Percentiles rank a stretch among this genome's conserved stretches.
Conservation (phyloP, 1,140 invertebrate species). For the Vanessa atalanta region DNA sequence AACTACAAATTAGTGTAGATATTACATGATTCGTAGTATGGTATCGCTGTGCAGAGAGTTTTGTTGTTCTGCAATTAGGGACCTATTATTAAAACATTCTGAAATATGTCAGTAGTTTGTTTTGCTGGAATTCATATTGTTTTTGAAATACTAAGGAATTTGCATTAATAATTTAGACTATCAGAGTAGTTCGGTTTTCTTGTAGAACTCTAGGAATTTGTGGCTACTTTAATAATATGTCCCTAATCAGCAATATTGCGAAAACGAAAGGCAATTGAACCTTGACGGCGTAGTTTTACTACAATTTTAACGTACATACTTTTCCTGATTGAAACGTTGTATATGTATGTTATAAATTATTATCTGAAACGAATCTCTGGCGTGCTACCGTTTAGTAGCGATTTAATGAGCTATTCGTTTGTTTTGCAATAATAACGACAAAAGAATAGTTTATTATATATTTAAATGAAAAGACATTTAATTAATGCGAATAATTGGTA, state of each 20-base stretch:
- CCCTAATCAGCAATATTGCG: conserved; percentile 4
- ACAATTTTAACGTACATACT: not conserved
- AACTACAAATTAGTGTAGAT: conserved; percentile 12
- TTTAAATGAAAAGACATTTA: conserved; percentile 39
- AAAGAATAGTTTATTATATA: conserved; percentile 19
- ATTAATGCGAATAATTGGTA: conserved; percentile 27
- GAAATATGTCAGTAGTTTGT: not conserved
- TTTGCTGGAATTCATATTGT: not conserved
- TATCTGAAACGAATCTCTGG: conserved; percentile 27
- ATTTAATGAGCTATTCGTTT: conserved; percentile 10
- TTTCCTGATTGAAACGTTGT: not conserved
- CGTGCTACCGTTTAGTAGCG: conserved; percentile 16
- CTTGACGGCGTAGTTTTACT: not conserved
- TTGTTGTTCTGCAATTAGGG: conserved; percentile 2
- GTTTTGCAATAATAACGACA: conserved; percentile 5
- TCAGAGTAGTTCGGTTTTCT: not conserved
- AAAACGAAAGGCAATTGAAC: not conserved
- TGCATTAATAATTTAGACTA: not conserved
- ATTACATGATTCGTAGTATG: conserved; percentile 5
- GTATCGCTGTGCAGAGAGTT: not conserved
- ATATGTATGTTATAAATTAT: not conserved
- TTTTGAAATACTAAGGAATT: not conserved
- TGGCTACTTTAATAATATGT: conserved; percentile 1
- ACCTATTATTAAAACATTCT: not conserved
- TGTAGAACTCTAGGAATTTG: not conserved